phyloP scores from a whole-genome alignment of 2,888 invertebrate genomes.

The Leptinotarsa juncta region DNA sequence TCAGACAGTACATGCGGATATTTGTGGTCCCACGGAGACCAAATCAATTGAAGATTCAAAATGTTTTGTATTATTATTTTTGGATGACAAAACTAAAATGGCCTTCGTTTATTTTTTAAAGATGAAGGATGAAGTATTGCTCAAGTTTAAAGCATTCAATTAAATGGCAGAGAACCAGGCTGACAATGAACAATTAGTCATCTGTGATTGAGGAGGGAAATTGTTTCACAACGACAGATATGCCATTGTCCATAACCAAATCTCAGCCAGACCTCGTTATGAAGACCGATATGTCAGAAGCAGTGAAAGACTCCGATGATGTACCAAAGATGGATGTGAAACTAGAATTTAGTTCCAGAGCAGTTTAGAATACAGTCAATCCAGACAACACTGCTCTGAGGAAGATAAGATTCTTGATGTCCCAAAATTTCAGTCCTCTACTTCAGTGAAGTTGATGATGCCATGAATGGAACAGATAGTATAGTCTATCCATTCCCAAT shows the following conservation, averaged over 20 bases:
- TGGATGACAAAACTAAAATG: slow-evolving; percentile 36
- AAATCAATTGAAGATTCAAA: slow-evolving; percentile 35
- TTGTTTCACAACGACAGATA: background rate
- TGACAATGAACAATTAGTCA: slow-evolving; percentile 31
- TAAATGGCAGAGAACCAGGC: slow-evolving; percentile 35
- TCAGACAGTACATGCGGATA: slow-evolving; percentile 52
- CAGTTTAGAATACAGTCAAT: background rate
- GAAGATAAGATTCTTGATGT: background rate
- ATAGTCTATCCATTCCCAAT: background rate
- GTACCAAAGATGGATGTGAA: background rate
- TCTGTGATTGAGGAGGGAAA: background rate
- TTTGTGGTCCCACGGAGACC: slow-evolving; percentile 43
- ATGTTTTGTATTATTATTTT: slow-evolving; percentile 29
- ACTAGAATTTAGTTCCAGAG: background rate
- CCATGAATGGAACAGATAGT: background rate
- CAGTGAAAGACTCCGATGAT: background rate
- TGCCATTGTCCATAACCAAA: background rate
- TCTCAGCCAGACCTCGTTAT: background rate
- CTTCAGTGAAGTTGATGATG: background rate
- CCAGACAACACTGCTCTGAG: background rate
- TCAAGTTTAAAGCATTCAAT: background rate
- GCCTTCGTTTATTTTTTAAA: slow-evolving; percentile 30
- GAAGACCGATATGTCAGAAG: background rate
- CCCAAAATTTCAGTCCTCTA: background rate
- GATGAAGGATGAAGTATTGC: slow-evolving; percentile 1